Conservation (phyloP, 2,797 vertebrate species). For the Gallinago solitaria region DNA sequence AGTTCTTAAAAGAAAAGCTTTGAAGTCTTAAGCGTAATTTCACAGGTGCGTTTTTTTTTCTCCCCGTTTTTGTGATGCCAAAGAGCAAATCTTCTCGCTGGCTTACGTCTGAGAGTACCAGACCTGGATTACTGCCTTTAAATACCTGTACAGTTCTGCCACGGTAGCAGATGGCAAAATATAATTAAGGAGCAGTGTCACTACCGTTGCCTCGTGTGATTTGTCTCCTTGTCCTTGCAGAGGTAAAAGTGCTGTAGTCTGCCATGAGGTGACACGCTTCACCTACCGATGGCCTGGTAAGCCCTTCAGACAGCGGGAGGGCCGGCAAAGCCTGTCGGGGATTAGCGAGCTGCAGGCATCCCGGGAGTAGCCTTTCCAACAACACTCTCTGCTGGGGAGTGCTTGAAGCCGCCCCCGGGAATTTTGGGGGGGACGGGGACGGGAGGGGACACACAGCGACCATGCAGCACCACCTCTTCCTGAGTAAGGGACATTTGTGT, state of each 20-base stretch:
- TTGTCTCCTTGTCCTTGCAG: conserved; percentile 11
- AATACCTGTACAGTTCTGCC: conserved; percentile 11
- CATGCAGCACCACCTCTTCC: neutral
- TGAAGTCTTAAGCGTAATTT: conserved; percentile 34
- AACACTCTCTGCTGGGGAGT: neutral
- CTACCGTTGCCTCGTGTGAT: neutral
- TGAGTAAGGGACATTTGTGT: neutral
- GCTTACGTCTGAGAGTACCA: neutral
- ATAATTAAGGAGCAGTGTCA: conserved; percentile 4
- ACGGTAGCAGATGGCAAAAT: conserved; percentile 5
- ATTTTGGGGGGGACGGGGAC: neutral
- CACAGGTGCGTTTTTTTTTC: conserved; percentile 38
- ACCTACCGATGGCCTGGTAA: neutral
- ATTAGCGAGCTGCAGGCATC: neutral
- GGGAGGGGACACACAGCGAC: neutral
- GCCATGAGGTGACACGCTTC: conserved; percentile 23
- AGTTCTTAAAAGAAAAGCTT: conserved; percentile 39
- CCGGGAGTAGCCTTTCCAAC: neutral
- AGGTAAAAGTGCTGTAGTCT: conserved; percentile 47
- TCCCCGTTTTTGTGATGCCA: neutral
- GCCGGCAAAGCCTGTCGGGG: neutral
- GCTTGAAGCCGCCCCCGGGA: neutral
- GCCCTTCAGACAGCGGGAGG: neutral
- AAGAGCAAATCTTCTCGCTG: neutral
- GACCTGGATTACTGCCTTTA: neutral